Base-by-base conservation (phyloP, 2,888 invertebrate genomes). In the Candidula unifasciata region DNA sequence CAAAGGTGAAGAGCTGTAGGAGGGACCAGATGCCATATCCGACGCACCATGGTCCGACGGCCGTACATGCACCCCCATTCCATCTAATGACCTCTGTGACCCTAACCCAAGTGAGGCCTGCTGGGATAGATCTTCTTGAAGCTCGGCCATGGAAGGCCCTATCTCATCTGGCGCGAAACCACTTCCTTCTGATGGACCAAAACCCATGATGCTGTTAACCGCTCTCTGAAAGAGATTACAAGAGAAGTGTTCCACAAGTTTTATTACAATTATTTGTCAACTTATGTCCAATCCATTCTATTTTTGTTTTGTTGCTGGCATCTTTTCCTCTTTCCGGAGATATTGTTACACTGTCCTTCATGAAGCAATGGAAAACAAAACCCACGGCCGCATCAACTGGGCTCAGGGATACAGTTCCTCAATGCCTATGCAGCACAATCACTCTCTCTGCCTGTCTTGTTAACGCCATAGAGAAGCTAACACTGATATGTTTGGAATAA, bases 131-230 rank as follows among this genome's bases (percentile, higher is more conserved):
- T 80, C 79, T 30, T 57, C 79, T 35, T 64, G 44, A 27, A 60
- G 69, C 27, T 83, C 81, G 3, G 60, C 85, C 33, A 77, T 77
- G 21, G 85, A 85, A n/a, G 87, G 87, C 21, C 87, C 85, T 3
- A 87, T 80, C 52, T 85, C 87, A 82, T 85, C 86, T 21, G 76
- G 68, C 8, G 64, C 30, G 76, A 74, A 80, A 10, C 83, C 79
- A 27, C 79, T 66, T 18, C 83, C 86, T 24, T 89, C 88, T 78
- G 85, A 87, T 86, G 73, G 86, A 79, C 82, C 88, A 89, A 79
- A 88, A 74, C 80, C 88, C 90, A 92, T 90, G 10, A 91, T 90
- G 87, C 89, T 91, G 80, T 90, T 89, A 8, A 92, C 89, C 33
- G 92, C 90, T 87, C 87, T 88, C 91, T 92, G 87, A 52, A 80